Evolutionary conservation across 2,113 vertebrate genomes (phyloP), one percentile per base, ranked within the genome.

Genomic region (Eurystomus gularis): DNA sequence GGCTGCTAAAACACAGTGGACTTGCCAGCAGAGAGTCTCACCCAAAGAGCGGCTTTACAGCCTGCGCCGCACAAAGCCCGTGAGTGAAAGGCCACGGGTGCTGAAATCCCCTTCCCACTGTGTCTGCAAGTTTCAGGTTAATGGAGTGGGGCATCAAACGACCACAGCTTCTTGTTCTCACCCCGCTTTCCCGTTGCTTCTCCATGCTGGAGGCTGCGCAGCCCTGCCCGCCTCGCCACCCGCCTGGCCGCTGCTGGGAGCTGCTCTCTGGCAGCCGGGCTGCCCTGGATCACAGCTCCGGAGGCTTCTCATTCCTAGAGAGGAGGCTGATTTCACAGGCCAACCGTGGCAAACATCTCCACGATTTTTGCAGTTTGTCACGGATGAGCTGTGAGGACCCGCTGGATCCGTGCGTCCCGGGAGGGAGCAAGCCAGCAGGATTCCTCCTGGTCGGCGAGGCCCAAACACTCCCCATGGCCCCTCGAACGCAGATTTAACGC

Each of bases 231-330:
- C n/a, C 68, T 14, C 11, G 40, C 61, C 17, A n/a, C 26, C 29
- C 19, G 40, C n/a, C 68, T 14, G 42, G 40, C 61, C 17, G 1
- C 40, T n/a, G 79, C 81, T 40, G 37, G 85, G 52, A 90, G 84
- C 57, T 62, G 73, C 82, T 61, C 82, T 61, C 70, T 23, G 70
- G 66, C 76, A 86, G 90, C 55, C 3, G 15, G 46, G 68, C 77
- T 82, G 75, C 68, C 46, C 71, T 58, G 90, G 37, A 18, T 51
- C 5, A 15, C 29, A 72, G 62, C 62, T 54, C 18, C 1, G 15
- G 58, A 95, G 44, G 79, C 68, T 92, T 83, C 69, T 94, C 94
- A 94, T 90, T 95, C 95, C 92, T 96, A 40, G 88, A 94, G 95
- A 93, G 88, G 80, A 84, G 86, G 73, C 31, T 54, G 82, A 95